Evolutionary conservation across 2,888 invertebrate genomes (phyloP).

Genomic region (Gnatocerus cornutus): DNA sequence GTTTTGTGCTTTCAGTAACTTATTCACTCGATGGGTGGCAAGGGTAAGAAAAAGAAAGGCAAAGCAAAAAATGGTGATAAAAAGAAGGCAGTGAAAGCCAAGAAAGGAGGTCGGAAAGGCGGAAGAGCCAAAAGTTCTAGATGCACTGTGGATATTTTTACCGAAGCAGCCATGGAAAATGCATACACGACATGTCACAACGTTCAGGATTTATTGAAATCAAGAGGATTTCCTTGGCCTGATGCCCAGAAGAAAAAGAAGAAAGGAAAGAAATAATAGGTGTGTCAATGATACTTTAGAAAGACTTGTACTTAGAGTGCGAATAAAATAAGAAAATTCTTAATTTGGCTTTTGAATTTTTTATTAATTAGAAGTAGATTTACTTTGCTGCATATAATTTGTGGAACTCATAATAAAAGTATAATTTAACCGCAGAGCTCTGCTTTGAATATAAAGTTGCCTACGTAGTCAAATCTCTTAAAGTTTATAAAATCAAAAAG

Average conservation of each 20-base stretch:
- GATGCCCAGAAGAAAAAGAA: conserved; percentile 91
- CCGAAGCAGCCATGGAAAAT: conserved; percentile 94
- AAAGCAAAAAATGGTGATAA: conserved; percentile 71
- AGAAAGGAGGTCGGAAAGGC: conserved; percentile 73
- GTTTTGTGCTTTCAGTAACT: no score
- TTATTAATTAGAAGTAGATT: no score
- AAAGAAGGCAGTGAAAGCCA: conserved; percentile 66
- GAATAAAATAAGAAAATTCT: neutral
- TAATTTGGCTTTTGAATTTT: neutral
- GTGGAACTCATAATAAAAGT: no score
- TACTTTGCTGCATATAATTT: no score
- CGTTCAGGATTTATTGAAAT: conserved; percentile 89
- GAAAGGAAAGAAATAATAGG: conserved; percentile 78
- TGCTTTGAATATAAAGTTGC: no score
- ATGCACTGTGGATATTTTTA: conserved; percentile 88
- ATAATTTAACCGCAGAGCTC: no score
- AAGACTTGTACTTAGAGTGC: neutral
- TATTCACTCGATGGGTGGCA: conserved; percentile 69
- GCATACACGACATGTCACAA: conserved; percentile 96
- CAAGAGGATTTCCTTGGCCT: conserved; percentile 92
- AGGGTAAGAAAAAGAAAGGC: conserved; percentile 68
- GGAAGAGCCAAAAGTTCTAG: conserved; percentile 77
- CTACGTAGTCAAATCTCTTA: no score
- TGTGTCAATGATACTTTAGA: conserved; percentile 1
- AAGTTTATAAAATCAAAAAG: no score